Evolutionary conservation across 2,888 invertebrate genomes (phyloP), one percentile per base, ranked within the genome.

Genomic region (Drosophila meridionalis): DNA sequence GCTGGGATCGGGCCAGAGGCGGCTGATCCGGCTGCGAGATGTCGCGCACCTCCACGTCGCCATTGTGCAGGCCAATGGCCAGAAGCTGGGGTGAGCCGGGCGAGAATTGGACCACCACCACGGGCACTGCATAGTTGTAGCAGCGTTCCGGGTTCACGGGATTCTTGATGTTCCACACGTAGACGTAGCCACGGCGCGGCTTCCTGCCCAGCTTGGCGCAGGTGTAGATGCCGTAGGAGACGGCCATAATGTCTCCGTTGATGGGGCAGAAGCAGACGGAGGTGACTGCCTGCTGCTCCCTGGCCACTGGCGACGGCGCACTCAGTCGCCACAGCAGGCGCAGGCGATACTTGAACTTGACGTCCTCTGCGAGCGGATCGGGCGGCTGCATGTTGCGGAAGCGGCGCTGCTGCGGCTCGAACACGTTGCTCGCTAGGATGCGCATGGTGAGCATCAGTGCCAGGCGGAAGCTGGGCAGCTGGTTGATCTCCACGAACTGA

Each of bases 151-250:
- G 97, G 87, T 96, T 95, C 14, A 95, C 94, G 0, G 97, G 97
- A 92, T 97, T 97, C 92, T 97, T 96, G 2, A 96, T 95, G 85
- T 95, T 96, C 97, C 97, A 97, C 67, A 97, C 92, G 80, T 96
- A 94, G 1, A 97, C 94, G 43, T 95, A 88, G 0, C 97, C 97
- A 2, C 92, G 92, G n/a, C 93, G 93, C 0, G 93, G 92, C 36
- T 95, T 94, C 8, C 65, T 69, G 0, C 94, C 93, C 0, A 73
- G 42, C 48, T 72, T 65, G 0, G 70, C 74, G 82, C 94, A 95
- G 40, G 94, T 94, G 78, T 95, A 95, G 83, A 95, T 95, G 0
- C 96, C 97, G 89, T 97, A 96, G 12, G 95, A 96, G 0, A 96
- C 96, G 0, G 97, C 97, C 45, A 97, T 89, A 8, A 98, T 94